phyloP scores from a whole-genome alignment of 2,797 vertebrate species.

The Poecile montanus region DNA sequence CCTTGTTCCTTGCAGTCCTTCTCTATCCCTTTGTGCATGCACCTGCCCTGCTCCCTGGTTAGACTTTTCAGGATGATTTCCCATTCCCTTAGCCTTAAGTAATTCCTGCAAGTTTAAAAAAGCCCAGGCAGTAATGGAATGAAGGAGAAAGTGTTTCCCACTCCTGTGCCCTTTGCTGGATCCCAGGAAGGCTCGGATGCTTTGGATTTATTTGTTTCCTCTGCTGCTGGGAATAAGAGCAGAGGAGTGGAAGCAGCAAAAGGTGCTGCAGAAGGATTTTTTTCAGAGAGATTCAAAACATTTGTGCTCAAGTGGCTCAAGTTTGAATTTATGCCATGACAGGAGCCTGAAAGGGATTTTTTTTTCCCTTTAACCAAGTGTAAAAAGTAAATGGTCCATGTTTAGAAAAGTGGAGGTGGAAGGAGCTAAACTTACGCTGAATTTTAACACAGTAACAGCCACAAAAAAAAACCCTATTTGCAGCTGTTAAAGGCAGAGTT shows the following conservation, averaged over 20 bases:
- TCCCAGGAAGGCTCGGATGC: not conserved
- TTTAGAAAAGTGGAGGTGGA: not conserved
- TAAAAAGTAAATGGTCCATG: not conserved
- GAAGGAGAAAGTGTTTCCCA: not conserved
- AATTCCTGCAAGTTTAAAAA: not conserved
- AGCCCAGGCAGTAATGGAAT: not conserved
- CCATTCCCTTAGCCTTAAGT: not conserved
- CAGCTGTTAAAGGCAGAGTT: conserved; percentile 25
- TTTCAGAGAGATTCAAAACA: not conserved
- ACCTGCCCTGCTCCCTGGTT: not conserved
- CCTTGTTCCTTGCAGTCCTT: not conserved
- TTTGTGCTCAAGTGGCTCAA: not conserved
- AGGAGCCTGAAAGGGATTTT: not conserved
- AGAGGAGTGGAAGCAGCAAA: not conserved
- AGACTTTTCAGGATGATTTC: not conserved
- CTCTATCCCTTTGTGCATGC: accelerated
- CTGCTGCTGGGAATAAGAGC: not conserved
- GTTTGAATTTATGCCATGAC: not conserved
- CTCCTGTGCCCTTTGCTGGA: not conserved
- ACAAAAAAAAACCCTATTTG: conserved; percentile 1
- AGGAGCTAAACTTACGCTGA: not conserved
- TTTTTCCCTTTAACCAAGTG: not conserved
- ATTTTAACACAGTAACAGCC: conserved; percentile 44
- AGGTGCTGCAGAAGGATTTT: not conserved
- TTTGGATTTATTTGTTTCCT: not conserved